A percentile compares a stretch with the other conserved stretches of the same genome.
Evolutionary conservation across 2,113 vertebrate species (phyloP).

Genomic region (Procavia capensis): DNA sequence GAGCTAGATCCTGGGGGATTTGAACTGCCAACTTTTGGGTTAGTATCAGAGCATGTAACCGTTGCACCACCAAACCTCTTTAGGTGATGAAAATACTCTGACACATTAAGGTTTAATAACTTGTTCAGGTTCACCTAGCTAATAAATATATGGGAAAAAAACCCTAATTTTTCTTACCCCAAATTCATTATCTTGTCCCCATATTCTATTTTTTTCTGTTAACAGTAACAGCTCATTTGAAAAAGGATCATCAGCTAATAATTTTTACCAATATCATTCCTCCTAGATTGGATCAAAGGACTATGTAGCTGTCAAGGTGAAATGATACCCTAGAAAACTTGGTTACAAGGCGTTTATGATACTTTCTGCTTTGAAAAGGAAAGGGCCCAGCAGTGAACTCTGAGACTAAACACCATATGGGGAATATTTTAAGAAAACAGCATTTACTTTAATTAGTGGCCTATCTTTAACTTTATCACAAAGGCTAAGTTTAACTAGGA

Average conservation of each 20-base stretch:
- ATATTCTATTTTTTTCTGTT: not conserved
- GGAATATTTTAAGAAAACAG: slow-evolving; percentile 21
- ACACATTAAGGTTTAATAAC: not conserved
- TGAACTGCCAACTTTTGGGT: not conserved
- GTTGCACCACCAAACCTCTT: not conserved
- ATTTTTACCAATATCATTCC: not conserved
- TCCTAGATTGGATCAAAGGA: not conserved
- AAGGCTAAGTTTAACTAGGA: slow-evolving; percentile 16
- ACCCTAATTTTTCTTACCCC: not conserved
- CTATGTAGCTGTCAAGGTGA: not conserved
- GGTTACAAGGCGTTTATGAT: not conserved
- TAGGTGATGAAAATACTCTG: not conserved
- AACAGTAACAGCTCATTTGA: not conserved
- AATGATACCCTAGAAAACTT: not conserved
- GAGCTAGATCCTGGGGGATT: not conserved
- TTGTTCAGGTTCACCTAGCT: not conserved
- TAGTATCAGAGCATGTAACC: not conserved
- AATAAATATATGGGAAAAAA: not conserved
- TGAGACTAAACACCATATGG: not conserved
- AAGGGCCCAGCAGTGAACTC: slow-evolving; percentile 1
- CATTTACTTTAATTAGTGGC: not conserved
- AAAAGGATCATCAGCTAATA: not conserved
- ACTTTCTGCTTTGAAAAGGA: slow-evolving; percentile 14
- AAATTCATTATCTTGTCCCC: not conserved
- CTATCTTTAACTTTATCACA: slow-evolving; percentile 49